phyloP scores from a whole-genome alignment of 1,140 invertebrate species.

The Zaprionus camerounensis region DNA sequence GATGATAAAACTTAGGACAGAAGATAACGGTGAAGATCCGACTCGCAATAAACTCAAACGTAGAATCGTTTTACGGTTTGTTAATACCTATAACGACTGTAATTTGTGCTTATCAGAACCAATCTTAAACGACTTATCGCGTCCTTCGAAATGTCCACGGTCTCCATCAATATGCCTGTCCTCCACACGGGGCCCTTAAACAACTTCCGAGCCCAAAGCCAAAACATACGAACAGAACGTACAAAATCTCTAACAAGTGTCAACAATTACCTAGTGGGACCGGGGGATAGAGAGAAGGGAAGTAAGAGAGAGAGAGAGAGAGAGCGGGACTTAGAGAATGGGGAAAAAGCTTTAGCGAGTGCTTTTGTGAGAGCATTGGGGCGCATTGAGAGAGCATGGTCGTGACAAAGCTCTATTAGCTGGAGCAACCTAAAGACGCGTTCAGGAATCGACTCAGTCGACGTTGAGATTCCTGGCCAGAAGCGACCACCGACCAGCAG shows the following conservation, averaged over 20 bases:
- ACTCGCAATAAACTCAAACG: neutral
- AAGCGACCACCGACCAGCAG: conserved; percentile 43
- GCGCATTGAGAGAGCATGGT: conserved; percentile 9
- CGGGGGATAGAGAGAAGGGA: neutral
- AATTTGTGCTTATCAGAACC: conserved; percentile 41
- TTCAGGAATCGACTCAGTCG: conserved; percentile 63
- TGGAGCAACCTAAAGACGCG: conserved; percentile 40
- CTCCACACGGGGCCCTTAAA: conserved; percentile 18
- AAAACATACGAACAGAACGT: conserved; percentile 35
- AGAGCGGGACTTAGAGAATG: conserved; percentile 7
- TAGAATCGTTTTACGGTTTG: neutral
- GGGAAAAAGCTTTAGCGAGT: conserved; percentile 40
- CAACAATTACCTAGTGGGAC: conserved; percentile 45
- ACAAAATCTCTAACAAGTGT: conserved; percentile 78
- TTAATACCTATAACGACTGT: neutral
- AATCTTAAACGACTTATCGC: conserved; percentile 62
- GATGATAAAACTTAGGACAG: neutral
- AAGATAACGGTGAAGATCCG: neutral
- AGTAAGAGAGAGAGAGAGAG: conserved; percentile 4
- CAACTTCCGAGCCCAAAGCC: conserved; percentile 38
- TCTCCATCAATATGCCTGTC: conserved; percentile 9
- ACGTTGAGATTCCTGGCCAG: conserved; percentile 76
- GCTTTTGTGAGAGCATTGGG: conserved; percentile 39
- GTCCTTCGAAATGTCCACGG: conserved; percentile 48
- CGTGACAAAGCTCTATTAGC: conserved; percentile 14